phyloP scores from a whole-genome alignment of 1,140 invertebrate species.

The Megalonaias nervosa region DNA sequence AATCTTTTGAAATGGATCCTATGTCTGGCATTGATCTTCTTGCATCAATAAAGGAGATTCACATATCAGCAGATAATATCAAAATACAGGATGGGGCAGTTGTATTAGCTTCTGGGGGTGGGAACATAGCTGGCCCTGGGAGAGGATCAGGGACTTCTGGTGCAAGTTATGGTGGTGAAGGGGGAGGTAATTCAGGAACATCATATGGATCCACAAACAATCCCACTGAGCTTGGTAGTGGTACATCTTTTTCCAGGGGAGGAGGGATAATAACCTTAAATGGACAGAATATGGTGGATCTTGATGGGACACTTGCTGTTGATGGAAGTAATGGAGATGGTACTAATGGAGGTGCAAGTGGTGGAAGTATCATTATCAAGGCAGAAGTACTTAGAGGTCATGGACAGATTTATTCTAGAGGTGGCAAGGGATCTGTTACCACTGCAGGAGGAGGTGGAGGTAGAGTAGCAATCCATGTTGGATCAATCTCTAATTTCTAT shows the following conservation, averaged over 20 bases:
- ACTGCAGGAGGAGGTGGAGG: slow-evolving; percentile 46
- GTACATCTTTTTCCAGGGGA: slow-evolving; percentile 36
- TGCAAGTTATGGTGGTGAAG: slow-evolving; percentile 53
- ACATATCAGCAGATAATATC: slow-evolving; percentile 34
- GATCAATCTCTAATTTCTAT: slow-evolving; percentile 41
- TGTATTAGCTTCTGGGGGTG: slow-evolving; percentile 39
- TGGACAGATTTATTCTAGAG: slow-evolving; percentile 47
- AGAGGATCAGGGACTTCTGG: slow-evolving; percentile 31
- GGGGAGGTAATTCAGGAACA: slow-evolving; percentile 26
- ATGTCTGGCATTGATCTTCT: slow-evolving; percentile 31
- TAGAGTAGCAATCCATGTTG: slow-evolving; percentile 42
- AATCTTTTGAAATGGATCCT: slow-evolving; percentile 43
- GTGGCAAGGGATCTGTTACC: slow-evolving; percentile 25
- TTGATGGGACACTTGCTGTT: slow-evolving; percentile 48
- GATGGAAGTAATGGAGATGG: slow-evolving; percentile 32
- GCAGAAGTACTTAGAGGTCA: slow-evolving; percentile 47
- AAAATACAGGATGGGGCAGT: slow-evolving; percentile 47
- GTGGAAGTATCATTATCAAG: slow-evolving; percentile 49
- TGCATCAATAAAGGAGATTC: slow-evolving; percentile 32
- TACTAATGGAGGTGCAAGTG: slow-evolving; percentile 45
- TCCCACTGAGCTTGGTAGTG: slow-evolving; percentile 48
- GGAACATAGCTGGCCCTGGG: slow-evolving; percentile 27
- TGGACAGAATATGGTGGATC: slow-evolving; percentile 14
- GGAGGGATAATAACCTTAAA: slow-evolving; percentile 48
- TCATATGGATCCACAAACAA: slow-evolving; percentile 44